Base-by-base conservation (phyloP, 2,888 invertebrate species). In the Cataglyphis livida region DNA sequence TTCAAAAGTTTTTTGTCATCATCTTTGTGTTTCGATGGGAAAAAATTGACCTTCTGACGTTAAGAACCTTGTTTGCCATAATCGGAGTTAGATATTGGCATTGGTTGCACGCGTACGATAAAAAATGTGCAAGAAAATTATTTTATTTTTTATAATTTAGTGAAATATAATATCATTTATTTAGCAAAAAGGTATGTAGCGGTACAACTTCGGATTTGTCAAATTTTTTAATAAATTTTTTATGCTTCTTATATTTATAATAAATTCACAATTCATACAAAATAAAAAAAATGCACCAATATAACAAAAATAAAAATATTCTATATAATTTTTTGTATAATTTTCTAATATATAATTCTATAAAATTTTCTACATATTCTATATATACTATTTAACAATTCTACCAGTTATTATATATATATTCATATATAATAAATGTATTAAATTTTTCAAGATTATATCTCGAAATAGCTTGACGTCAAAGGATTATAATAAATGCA, bases 11-110 rank as follows among this genome's bases (percentile, higher is more conserved):
- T 92, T 92, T 91, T 87, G 79, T 81, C 44, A 35, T 35, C 57
- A 18, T 57, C 21, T 41, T 62, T 9, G 18, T 9, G 35, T 15
- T 25, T 35, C 64, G 35, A 48, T 44, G 92, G 32, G 18, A 82
- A 91, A 90, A 44, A 87, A 90, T 90, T 92, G 91, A 83, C 90
- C 84, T 35, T 59, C 81, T 92, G 92, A 92, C 92, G 92, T 92
- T 91, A 92, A 78, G 54, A 74, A 85, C 71, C 61, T 25, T 32
- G 32, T 44, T 57, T 64, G 10, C 64, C 51, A 78, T 15, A 44
- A 32, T 25, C n/a, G 12, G 5, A 35, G 51, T 48, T 48, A 74
- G 32, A 35, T 10, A 21, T 25, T n/a, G 25, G 9, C 6, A 21
- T 25, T n/a, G 25, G 9, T 62, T 15, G 21, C 32, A 25, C 5